These are phyloP conservation scores for Cerastis leucographa DNA, from an alignment of 2,888 invertebrate species.

Conservation along the genomic window DNA sequence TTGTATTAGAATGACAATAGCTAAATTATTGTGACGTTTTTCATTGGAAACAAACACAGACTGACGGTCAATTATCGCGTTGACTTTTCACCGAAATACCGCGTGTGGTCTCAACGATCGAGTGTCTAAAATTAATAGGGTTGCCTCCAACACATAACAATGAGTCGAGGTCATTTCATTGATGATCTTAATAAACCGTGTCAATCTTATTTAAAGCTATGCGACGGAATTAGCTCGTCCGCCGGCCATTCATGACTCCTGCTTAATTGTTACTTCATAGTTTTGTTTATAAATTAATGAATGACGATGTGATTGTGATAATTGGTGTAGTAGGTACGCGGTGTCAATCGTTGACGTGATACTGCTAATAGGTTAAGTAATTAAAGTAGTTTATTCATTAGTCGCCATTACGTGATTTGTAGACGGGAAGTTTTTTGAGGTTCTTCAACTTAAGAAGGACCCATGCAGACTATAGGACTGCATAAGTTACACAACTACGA, in stretches of 20 bases:
- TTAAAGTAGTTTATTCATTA: constrained; percentile 1
- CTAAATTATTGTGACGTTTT: constrained; percentile 21
- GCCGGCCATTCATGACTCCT: constrained; percentile 43
- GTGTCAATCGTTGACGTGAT: constrained; percentile 22
- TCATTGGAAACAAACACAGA: constrained; percentile 28
- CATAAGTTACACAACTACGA: neutral
- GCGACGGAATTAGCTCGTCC: constrained; percentile 54
- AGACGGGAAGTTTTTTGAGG: neutral
- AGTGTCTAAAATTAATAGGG: constrained; percentile 78
- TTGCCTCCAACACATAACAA: constrained; percentile 76
- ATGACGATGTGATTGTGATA: constrained; percentile 53
- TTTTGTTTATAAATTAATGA: constrained; percentile 60
- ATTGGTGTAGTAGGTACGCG: constrained; percentile 40
- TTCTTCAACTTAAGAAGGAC: neutral
- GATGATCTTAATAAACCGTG: constrained; percentile 73
- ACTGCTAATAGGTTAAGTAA: constrained; percentile 22
- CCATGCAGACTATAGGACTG: neutral
- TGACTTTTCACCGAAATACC: constrained; percentile 77
- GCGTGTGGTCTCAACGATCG: constrained; percentile 80
- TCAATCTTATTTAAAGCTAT: constrained; percentile 77
- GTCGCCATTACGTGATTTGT: constrained; percentile 1
- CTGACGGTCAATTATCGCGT: constrained; percentile 75
- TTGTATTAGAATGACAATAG: neutral
- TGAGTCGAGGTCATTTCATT: constrained; percentile 77
- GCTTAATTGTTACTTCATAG: constrained; percentile 57